These are phyloP conservation scores for Camponotus pennsylvanicus DNA, from an alignment of 1,140 invertebrate genomes.

Conservation along the genomic window DNA sequence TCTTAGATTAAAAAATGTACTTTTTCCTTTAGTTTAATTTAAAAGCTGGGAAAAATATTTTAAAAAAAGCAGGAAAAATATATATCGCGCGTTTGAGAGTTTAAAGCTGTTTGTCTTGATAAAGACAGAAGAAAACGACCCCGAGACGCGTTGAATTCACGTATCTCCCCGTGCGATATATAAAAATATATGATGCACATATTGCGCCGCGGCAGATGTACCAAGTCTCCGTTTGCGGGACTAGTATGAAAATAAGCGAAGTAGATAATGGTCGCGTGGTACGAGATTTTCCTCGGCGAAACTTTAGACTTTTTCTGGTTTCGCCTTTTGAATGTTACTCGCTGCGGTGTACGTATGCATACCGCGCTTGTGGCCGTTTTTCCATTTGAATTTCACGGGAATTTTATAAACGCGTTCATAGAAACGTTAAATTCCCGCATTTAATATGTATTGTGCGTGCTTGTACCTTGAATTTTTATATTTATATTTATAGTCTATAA, in stretches of 20 bases:
- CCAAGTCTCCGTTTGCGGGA: conserved; percentile 12
- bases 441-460: neutral
- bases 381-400: conserved; percentile 18
- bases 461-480: neutral
- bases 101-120: conserved; percentile 45
- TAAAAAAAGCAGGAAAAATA: too few species aligned
- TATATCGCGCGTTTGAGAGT: conserved; percentile 13
- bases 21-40: conserved; percentile 4
- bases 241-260: conserved; percentile 29
- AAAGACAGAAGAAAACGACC: conserved; percentile 12
- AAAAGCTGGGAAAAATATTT: neutral
- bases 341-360: neutral
- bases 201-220: conserved; percentile 21
- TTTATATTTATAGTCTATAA: neutral
- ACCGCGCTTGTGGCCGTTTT: conserved; percentile 23
- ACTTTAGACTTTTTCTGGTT: conserved; percentile 40
- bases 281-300: conserved; percentile 47
- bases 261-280: conserved; percentile 35
- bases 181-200: conserved; percentile 23
- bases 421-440: neutral
- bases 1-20: neutral
- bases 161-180: conserved; percentile 32
- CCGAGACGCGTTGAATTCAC: conserved; percentile 2
- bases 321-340: conserved; percentile 42
- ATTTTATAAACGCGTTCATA: conserved; percentile 23